phyloP scores from a whole-genome alignment of 2,113 vertebrate genomes.

The Eudyptes chrysolophus region DNA sequence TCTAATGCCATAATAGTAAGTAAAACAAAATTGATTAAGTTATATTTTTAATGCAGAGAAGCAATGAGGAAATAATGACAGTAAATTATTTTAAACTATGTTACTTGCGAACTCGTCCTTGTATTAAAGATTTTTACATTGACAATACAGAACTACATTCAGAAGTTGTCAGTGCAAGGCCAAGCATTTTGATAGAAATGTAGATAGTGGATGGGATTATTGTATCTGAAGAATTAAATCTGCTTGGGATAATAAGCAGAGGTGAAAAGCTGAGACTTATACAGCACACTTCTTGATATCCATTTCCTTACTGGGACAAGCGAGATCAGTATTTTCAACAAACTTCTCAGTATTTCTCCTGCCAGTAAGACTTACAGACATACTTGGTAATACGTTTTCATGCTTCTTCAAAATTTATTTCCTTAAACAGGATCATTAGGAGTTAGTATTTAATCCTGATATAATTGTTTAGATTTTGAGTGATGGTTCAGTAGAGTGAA shows the following conservation, averaged over 20 bases:
- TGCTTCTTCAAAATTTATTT: background rate
- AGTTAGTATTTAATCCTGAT: background rate
- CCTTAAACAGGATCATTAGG: background rate
- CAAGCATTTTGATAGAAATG: background rate
- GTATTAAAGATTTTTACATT: background rate
- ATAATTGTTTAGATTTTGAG: background rate
- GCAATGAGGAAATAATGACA: background rate
- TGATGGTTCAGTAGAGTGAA: background rate
- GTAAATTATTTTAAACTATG: background rate
- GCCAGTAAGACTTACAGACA: background rate
- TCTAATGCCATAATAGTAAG: background rate
- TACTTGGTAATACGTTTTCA: background rate
- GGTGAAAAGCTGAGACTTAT: background rate
- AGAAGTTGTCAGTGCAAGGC: background rate
- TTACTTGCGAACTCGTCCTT: background rate
- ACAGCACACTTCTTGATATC: background rate
- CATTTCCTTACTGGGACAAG: background rate
- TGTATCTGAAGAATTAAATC: background rate
- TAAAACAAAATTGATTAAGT: background rate
- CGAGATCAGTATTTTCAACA: background rate
- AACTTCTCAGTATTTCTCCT: background rate
- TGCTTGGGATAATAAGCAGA: background rate
- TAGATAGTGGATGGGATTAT: background rate
- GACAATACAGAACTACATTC: accelerated
- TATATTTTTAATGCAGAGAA: background rate